Percentiles rank a stretch among this genome's conserved stretches.
Conservation (phyloP, 2,888 invertebrate genomes). For the Mesorhabditis belari region DNA sequence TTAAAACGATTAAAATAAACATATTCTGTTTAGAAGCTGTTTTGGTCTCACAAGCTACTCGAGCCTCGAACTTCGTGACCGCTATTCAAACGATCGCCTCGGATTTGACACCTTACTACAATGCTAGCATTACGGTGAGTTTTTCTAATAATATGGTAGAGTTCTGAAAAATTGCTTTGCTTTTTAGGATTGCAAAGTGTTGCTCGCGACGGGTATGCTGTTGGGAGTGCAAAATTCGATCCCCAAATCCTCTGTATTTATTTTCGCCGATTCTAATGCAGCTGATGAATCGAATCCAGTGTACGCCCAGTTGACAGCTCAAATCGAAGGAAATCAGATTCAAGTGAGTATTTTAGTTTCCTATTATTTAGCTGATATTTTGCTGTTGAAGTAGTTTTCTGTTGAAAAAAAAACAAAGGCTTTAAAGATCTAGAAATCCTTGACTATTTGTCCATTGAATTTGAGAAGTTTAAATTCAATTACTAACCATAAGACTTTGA, state of each 20-base stretch:
- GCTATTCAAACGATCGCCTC: conserved; percentile 18
- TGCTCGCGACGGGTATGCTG: conserved; percentile 25
- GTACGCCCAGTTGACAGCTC: neutral
- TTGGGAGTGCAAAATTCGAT: conserved; percentile 18
- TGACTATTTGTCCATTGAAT: too few relatives aligned
- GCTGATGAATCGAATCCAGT: conserved; percentile 2
- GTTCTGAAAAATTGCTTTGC: neutral
- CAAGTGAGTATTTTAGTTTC: too few relatives aligned
- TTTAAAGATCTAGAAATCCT: neutral
- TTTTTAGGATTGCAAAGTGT: conserved; percentile 22
- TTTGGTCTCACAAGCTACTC: conserved; percentile 10
- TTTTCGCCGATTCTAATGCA: conserved; percentile 37
- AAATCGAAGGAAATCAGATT: neutral
- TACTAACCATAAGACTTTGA: too few relatives aligned
- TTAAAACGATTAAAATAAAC: too few relatives aligned
- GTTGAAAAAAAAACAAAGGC: neutral
- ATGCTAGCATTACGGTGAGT: neutral
- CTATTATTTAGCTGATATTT: too few relatives aligned
- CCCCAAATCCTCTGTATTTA: conserved; percentile 29
- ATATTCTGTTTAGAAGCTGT: conserved; percentile 11
- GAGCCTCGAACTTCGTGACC: conserved; percentile 20
- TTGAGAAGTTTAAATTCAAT: too few relatives aligned
- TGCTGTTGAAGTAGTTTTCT: too few relatives aligned
- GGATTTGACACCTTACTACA: conserved; percentile 13
- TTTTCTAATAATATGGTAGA: neutral